These are phyloP conservation scores for Glaucopsyche alexis DNA, from an alignment of 2,888 invertebrate genomes.

Conservation along the genomic window DNA sequence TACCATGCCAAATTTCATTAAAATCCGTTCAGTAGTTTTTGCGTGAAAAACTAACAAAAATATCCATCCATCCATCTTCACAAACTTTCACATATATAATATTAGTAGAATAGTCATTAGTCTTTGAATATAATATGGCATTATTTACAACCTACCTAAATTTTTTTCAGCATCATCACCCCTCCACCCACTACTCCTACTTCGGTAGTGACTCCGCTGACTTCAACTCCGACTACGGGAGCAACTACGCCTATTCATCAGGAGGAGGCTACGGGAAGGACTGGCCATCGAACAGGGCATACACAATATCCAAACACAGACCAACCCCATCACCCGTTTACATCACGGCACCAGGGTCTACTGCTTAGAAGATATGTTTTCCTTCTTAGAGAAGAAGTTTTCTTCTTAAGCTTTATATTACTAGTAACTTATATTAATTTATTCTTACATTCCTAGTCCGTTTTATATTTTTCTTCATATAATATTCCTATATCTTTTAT, in stretches of 20 bases:
- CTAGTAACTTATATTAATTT: neutral
- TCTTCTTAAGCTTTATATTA: neutral
- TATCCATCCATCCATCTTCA: no score
- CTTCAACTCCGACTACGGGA: conserved; percentile 66
- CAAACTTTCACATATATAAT: no score
- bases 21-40: no score
- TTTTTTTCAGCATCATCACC: conserved; percentile 59
- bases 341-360: conserved; percentile 65
- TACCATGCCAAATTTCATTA: no score
- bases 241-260: conserved; percentile 61
- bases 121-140: neutral
- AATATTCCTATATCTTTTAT: neutral
- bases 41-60: no score
- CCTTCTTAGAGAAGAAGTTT: neutral
- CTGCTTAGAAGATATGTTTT: conserved; percentile 43
- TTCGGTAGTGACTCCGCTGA: conserved; percentile 63
- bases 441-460: conserved; percentile 2
- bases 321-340: conserved; percentile 60
- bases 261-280: conserved; percentile 68
- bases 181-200: conserved; percentile 65
- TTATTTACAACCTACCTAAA: neutral
- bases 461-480: neutral
- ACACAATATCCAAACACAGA: conserved; percentile 59
- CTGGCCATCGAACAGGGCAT: conserved; percentile 73
- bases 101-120: no score